Evolutionary conservation across 2,797 vertebrate species (phyloP), one percentile per base, ranked within the genome.

Genomic region (Miichthys miiuy): DNA sequence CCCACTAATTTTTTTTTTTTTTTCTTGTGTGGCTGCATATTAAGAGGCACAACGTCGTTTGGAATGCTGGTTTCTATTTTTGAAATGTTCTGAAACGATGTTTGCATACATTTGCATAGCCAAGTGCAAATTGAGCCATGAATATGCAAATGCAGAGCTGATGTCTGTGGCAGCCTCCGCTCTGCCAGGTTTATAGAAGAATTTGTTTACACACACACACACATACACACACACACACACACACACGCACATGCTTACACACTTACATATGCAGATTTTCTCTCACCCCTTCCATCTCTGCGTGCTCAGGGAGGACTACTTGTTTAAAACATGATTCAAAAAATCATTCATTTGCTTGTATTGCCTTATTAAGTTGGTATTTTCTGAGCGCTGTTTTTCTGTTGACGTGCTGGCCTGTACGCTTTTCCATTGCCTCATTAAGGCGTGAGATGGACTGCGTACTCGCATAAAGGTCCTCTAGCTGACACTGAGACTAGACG

Each of bases 41-140:
- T 95, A 95, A 95, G 93, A 91, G 92, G 93, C 91, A 87, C 90
- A 82, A 89, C 90, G 93, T 94, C 90, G 89, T 94, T 94, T 94
- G 93, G 93, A 95, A 95, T 94, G 92, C 93, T 91, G 93, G 94
- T 94, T 96, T 94, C 95, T 95, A 95, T 96, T 96, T 95, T 96
- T 95, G 94, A 95, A 95, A 95, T 95, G 95, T 95, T 95, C 94
- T 94, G 94, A 95, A 95, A 96, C 87, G 91, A 95, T 96, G 95
- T 96, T 96, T 96, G 95, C 95, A 96, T 96, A 95, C 94, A 96
- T 96, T 96, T 95, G 95, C 95, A 96, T 96, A 95, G 94, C 93
- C 95, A 95, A 96, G 95, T 95, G 95, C 94, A 96, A 96, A 96
- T 95, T 95, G 94, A 95, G 93, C 93, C 94, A 94, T 96, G 95